phyloP scores from a whole-genome alignment of 2,113 vertebrate species.

The Dolichallabes microphthalmus region DNA sequence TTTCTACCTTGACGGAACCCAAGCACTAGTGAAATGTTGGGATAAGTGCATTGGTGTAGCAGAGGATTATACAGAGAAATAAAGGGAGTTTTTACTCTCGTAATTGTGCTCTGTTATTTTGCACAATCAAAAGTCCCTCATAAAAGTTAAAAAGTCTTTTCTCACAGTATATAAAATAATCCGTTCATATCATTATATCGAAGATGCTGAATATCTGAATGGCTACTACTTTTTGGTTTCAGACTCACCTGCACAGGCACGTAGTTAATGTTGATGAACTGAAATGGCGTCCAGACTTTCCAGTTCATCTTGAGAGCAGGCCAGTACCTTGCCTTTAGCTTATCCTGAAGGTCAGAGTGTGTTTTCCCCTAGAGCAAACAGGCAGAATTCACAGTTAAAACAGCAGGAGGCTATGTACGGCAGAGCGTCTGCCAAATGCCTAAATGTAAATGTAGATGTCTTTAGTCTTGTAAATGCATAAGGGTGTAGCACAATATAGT shows the following conservation, averaged over 20 bases:
- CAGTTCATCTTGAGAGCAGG: slow-evolving; percentile 83
- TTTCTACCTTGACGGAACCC: too few species aligned
- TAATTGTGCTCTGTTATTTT: too few species aligned
- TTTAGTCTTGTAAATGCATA: background rate
- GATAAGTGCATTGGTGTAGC: too few species aligned
- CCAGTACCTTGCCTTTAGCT: slow-evolving; percentile 77
- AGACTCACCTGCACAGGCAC: slow-evolving; percentile 79
- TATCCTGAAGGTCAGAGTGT: slow-evolving; percentile 63
- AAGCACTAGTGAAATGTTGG: too few species aligned
- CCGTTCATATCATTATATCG: too few species aligned
- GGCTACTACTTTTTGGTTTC: background rate
- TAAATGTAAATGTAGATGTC: too few species aligned
- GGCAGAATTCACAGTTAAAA: background rate
- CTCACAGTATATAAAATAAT: background rate
- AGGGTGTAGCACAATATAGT: background rate
- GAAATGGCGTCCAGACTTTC: slow-evolving; percentile 85
- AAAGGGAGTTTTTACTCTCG: too few species aligned
- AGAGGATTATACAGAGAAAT: too few species aligned
- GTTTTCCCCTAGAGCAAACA: slow-evolving; percentile 71
- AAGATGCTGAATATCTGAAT: background rate
- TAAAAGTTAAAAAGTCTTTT: too few species aligned
- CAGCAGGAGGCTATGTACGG: background rate
- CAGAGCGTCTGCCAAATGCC: too few species aligned
- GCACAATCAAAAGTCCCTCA: too few species aligned
- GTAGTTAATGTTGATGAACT: slow-evolving; percentile 85